Conservation (phyloP, 2,797 vertebrate species). For the Crocodylus rhombifer region DNA sequence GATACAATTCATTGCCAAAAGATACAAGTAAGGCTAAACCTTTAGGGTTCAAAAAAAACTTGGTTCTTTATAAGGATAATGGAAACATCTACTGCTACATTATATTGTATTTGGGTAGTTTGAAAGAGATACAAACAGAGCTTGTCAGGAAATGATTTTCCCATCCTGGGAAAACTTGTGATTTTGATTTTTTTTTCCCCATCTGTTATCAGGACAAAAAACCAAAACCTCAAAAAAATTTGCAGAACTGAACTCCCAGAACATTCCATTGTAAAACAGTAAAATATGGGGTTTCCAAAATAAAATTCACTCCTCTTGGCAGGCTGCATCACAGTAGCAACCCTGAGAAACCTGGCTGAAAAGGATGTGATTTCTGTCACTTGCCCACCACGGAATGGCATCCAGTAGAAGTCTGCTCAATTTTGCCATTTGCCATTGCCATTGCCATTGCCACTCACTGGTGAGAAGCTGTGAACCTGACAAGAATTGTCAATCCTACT, state of each 20-base stretch:
- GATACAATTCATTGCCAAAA: not conserved
- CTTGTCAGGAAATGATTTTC: not conserved
- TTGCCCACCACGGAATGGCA: too few relatives aligned
- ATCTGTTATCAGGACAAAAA: not conserved
- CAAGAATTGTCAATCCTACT: not conserved
- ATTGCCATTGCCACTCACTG: too few relatives aligned
- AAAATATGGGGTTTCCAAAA: not conserved
- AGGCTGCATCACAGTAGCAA: not conserved
- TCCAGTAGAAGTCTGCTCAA: too few relatives aligned
- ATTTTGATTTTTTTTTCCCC: not conserved
- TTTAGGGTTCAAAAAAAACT: not conserved
- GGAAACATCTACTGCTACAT: rapidly evolving
- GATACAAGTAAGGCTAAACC: not conserved
- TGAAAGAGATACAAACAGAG: not conserved
- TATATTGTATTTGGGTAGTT: not conserved
- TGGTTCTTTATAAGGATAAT: not conserved
- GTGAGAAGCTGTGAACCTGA: not conserved
- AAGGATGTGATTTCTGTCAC: too few relatives aligned
- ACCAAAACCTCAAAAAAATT: not conserved
- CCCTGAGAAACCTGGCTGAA: too few relatives aligned
- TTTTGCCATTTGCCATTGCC: too few relatives aligned
- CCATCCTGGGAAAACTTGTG: not conserved
- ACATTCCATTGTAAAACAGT: not conserved
- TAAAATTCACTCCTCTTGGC: not conserved
- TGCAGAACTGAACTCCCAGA: not conserved